phyloP scores from a whole-genome alignment of 2,888 invertebrate species.

The Tenthredo livida region DNA sequence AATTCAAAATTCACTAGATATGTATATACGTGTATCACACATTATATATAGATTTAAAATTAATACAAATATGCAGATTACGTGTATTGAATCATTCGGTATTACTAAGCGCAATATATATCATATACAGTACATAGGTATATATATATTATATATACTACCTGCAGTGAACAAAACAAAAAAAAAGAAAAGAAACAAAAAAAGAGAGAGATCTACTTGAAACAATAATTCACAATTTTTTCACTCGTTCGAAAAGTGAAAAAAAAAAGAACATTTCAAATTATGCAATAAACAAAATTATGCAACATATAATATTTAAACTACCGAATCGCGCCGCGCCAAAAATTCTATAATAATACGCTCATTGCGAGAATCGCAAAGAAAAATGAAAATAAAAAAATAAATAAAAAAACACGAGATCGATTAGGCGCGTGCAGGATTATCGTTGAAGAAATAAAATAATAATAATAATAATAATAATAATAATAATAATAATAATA shows the following conservation, averaged over 20 bases:
- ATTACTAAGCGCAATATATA: constrained; percentile 9
- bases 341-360: neutral
- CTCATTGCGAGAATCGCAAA: neutral
- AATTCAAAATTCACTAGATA: neutral
- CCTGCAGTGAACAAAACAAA: neutral
- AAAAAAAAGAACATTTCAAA: neutral
- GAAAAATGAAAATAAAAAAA: too few species aligned
- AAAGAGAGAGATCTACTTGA: constrained; percentile 50
- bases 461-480: constrained; percentile 42
- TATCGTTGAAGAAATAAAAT: constrained; percentile 31
- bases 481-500: constrained; percentile 49
- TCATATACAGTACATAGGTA: neutral
- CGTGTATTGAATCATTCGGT: constrained; percentile 52
- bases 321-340: constrained; percentile 50
- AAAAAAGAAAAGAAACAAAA: neutral
- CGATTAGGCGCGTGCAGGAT: neutral
- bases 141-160: too few species aligned
- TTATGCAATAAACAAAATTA: constrained; percentile 31
- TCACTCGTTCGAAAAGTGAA: neutral
- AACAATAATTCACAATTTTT: constrained; percentile 27
- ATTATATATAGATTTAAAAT: neutral
- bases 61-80: neutral
- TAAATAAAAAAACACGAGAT: neutral
- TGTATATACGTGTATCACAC: neutral
- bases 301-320: constrained; percentile 47